These are phyloP conservation scores for Phyllotreta striolata DNA, from an alignment of 2,888 invertebrate species.

Conservation along the genomic window DNA sequence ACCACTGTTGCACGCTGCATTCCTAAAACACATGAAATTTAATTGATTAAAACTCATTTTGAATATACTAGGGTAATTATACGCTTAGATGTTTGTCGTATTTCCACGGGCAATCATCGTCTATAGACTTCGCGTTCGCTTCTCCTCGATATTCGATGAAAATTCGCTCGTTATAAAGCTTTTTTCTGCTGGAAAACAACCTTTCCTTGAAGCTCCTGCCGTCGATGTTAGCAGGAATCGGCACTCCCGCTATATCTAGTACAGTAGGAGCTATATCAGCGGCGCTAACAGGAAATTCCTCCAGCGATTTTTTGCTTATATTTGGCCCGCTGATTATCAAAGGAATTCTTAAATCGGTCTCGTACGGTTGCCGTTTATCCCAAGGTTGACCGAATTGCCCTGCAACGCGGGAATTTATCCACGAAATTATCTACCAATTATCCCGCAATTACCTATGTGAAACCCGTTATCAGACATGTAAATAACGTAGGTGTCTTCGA, in stretches of 20 bases:
- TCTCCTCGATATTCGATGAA: constrained; percentile 88
- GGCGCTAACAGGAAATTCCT: constrained; percentile 70
- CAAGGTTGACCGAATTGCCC: constrained; percentile 89
- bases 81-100: constrained; percentile 70
- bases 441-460: constrained; percentile 73
- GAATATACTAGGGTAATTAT: constrained; percentile 47
- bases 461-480: constrained; percentile 92
- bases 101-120: constrained; percentile 71
- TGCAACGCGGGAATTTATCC: constrained; percentile 52
- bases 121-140: constrained; percentile 65
- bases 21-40: constrained; percentile 62
- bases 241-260: constrained; percentile 72
- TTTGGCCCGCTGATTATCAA: constrained; percentile 81
- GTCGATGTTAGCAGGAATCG: constrained; percentile 49
- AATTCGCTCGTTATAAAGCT: constrained; percentile 64
- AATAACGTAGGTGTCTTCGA: constrained; percentile 81
- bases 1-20: constrained; percentile 72
- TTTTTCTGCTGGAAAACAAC: constrained; percentile 35
- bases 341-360: constrained; percentile 87
- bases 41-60: background rate
- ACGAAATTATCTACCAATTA: background rate
- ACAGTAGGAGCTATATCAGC: constrained; percentile 90
- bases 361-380: constrained; percentile 92
- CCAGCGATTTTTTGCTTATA: constrained; percentile 62
- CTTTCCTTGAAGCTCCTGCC: constrained; percentile 52